Evolutionary conservation across 2,113 vertebrate species (phyloP).

Genomic region (Cyprinus carpio): DNA sequence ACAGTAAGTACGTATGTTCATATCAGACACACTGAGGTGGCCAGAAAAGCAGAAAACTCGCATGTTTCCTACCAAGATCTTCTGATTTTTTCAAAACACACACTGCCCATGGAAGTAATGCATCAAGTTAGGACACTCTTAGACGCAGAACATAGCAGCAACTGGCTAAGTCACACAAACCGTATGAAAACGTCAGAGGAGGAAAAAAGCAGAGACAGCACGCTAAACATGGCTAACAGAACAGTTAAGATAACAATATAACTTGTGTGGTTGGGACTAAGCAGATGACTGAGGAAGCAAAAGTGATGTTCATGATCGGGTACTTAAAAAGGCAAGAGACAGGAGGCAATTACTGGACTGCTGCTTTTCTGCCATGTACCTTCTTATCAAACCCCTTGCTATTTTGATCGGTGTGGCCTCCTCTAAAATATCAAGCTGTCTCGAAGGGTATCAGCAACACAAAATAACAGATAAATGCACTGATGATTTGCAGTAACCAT

Average conservation of each 20-base stretch:
- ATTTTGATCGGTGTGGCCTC: conserved; percentile 1
- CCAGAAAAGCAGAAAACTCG: neutral
- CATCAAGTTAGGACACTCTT: neutral
- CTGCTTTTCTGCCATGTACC: neutral
- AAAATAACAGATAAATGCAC: conserved; percentile 2
- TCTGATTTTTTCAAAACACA: conserved; percentile 9
- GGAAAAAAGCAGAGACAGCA: conserved; percentile 7
- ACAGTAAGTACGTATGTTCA: neutral
- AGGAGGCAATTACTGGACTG: neutral
- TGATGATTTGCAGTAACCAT: conserved; percentile 8
- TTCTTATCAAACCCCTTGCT: conserved; percentile 47
- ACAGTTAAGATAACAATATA: neutral
- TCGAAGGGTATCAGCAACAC: neutral
- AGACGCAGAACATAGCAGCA: no score
- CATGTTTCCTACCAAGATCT: neutral
- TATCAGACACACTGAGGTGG: neutral
- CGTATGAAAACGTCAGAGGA: conserved; percentile 1
- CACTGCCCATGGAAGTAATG: neutral
- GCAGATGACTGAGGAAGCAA: conserved; percentile 41
- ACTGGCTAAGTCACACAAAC: neutral
- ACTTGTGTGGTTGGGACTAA: conserved; percentile 2
- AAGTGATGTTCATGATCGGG: conserved; percentile 38
- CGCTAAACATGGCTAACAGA: neutral
- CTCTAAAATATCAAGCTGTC: conserved; percentile 29
- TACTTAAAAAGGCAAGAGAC: conserved; percentile 13